Base-by-base conservation (phyloP, 2,797 vertebrate species). In the Taenioides sp. region DNA sequence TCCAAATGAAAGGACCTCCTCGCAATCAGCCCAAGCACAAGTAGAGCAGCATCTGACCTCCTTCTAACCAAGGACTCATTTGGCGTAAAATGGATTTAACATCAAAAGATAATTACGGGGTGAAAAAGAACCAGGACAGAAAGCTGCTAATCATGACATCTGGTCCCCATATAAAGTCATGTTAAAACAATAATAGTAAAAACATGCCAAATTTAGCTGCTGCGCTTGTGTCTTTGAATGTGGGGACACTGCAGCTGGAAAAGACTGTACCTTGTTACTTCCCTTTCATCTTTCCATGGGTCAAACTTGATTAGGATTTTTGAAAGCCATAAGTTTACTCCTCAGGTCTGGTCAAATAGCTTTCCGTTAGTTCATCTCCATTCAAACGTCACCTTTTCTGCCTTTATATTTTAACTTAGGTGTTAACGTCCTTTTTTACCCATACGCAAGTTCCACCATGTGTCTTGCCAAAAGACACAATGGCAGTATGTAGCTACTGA, bases 81-180 rank as follows among this genome's bases (percentile, higher is more conserved):
- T 81, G 76, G 85, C 82, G 78, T 78, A 85, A 86, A 88, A 87
- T 82, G 77, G 84, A 84, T 88, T 87, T 87, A 79, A 84, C 87
- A 85, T 89, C 81, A 86, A 88, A 89, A 86, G 84, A 82, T 87
- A 90, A 90, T 88, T 85, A 86, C 11, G 59, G 84, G 84, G 63
- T 78, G 77, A 77, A 68, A 88, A 84, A 78, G 80, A 89, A 86
- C 81, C 75, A 72, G 78, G 77, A 89, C 80, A 82, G 79, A 84
- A 85, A 86, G 84, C 86, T 88, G 89, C 88, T 89, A 89, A 88
- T 89, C 83, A 80, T 82, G 77, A 83, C 87, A 90, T 90, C 84
- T 91, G 90, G 84, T 74, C 77, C 80, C 78, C 85, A 88, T 86
- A 84, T 86, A 87, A 89, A 88, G 79, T 78, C 76, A 84, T 77